A percentile compares a stretch with the other conserved stretches of the same genome.
phyloP scores from a whole-genome alignment of 1,140 invertebrate species.

The Neodiprion fabricii region DNA sequence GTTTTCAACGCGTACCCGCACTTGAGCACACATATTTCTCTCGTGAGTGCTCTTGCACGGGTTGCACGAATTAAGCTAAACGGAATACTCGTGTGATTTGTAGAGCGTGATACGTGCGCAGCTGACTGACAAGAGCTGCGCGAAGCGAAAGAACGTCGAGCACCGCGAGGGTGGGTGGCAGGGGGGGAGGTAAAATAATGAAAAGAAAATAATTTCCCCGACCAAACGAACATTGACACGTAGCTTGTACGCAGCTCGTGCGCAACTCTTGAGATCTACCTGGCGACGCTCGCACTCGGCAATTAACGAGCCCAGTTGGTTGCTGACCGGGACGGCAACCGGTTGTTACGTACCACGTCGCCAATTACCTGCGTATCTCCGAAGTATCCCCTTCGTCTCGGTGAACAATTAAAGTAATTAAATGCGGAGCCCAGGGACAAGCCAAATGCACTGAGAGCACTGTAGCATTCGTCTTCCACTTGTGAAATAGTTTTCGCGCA shows the following conservation, averaged over 20 bases:
- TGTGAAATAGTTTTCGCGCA: not conserved
- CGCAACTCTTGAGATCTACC: slow-evolving; percentile 3
- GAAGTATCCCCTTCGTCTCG: slow-evolving; percentile 16
- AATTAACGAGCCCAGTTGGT: slow-evolving; percentile 5
- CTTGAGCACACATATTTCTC: too few species aligned
- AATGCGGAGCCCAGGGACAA: not conserved
- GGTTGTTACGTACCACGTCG: slow-evolving; percentile 6
- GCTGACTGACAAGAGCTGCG: too few species aligned
- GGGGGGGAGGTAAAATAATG: not conserved
- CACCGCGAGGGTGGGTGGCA: not conserved
- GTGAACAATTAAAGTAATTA: slow-evolving; percentile 23
- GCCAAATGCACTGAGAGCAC: not conserved
- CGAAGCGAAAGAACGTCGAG: not conserved
- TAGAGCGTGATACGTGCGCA: too few species aligned
- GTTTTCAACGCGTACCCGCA: too few species aligned
- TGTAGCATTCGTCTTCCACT: not conserved
- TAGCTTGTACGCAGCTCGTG: not conserved
- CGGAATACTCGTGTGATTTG: too few species aligned
- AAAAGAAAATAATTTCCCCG: not conserved
- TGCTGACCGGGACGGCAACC: not conserved
- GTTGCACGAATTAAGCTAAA: too few species aligned
- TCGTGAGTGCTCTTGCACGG: too few species aligned
- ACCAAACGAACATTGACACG: not conserved
- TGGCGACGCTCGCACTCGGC: not conserved
- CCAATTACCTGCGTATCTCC: slow-evolving; percentile 7